Evolutionary conservation across 2,113 vertebrate species (phyloP).

Genomic region (Pseudolaguvia tuberculata): DNA sequence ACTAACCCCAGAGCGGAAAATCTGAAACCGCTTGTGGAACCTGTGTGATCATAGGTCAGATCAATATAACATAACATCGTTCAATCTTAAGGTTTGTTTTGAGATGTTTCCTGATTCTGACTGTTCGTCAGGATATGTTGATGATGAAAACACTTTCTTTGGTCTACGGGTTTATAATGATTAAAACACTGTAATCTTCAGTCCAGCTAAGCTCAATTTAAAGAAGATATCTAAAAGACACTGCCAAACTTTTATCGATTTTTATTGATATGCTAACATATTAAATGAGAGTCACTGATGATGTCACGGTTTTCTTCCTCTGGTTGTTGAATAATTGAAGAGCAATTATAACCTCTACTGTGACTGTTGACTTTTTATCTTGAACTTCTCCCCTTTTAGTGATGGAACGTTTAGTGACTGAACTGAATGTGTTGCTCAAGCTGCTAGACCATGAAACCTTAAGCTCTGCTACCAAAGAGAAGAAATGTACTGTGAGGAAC

Average conservation of each 20-base stretch:
- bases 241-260: too few species aligned
- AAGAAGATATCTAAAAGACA: too few species aligned
- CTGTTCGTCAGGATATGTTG: background rate
- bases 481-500: slow-evolving; percentile 83
- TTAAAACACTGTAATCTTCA: background rate
- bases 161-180: background rate
- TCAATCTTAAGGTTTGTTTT: background rate
- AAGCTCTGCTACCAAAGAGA: slow-evolving; percentile 84
- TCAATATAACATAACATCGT: background rate
- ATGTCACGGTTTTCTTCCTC: background rate
- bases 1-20: slow-evolving; percentile 19
- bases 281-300: slow-evolving; percentile 9
- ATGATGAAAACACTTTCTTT: background rate
- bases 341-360: slow-evolving; percentile 14
- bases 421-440: slow-evolving; percentile 83
- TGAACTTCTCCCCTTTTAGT: slow-evolving; percentile 55
- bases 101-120: background rate
- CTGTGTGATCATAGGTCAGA: slow-evolving; percentile 5
- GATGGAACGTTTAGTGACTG: slow-evolving; percentile 87
- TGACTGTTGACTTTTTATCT: slow-evolving; percentile 44
- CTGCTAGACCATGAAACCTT: slow-evolving; percentile 89
- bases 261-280: too few species aligned
- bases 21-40: background rate
- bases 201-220: background rate
- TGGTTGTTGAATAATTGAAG: background rate